phyloP scores from a whole-genome alignment of 2,888 invertebrate genomes.

The Imbricaverruca yamaguchii region DNA sequence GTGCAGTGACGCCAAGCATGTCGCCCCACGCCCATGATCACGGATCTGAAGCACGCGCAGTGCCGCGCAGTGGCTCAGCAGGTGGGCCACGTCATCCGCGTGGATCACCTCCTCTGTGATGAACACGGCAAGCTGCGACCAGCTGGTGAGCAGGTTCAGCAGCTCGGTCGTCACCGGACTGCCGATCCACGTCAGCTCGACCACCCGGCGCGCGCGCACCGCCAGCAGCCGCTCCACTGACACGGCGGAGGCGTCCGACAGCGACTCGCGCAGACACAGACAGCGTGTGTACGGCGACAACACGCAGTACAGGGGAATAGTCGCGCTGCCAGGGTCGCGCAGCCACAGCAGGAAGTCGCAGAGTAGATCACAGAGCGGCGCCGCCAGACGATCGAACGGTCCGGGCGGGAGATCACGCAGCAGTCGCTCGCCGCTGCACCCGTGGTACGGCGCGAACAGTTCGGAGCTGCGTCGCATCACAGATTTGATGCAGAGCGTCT shows the following conservation, averaged over 20 bases:
- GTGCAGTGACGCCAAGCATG: not conserved
- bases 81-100: not conserved
- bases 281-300: slow-evolving; percentile 5
- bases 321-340: not conserved
- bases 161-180: not conserved
- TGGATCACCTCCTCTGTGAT: not conserved
- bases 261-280: not conserved
- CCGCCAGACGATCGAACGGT: not conserved
- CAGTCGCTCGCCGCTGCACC: not conserved
- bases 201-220: not conserved
- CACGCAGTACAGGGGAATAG: not conserved
- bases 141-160: not conserved
- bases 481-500: not conserved
- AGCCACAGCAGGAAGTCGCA: slow-evolving; percentile 2
- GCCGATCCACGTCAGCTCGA: not conserved
- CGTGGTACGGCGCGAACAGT: not conserved
- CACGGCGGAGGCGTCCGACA: not conserved
- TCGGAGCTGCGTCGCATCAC: not conserved
- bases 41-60: not conserved
- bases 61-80: not conserved
- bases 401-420: not conserved
- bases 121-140: not conserved
- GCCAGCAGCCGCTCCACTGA: not conserved
- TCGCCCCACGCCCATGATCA: not conserved
- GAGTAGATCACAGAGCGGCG: slow-evolving; percentile 1